These are phyloP conservation scores for Hermaeophaga mercurialis DNA, from an alignment of 2,888 invertebrate genomes.

Conservation along the genomic window DNA sequence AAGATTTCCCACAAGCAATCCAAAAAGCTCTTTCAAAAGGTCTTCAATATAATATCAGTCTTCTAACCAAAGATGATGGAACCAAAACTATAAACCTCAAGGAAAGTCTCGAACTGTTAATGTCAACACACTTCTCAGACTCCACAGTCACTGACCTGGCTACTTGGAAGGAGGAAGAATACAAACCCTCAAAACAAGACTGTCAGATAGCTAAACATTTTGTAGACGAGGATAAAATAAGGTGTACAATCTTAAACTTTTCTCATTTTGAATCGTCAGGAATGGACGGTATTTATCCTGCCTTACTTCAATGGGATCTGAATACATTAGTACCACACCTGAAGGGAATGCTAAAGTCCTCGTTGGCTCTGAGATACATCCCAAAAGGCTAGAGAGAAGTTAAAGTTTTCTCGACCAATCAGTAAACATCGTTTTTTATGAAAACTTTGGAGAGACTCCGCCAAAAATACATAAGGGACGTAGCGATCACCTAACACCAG, in stretches of 20 bases:
- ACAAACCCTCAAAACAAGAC: no score
- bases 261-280: no score
- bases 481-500: not conserved
- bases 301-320: no score
- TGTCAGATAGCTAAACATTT: no score
- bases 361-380: not conserved
- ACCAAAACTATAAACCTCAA: not conserved
- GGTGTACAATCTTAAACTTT: no score
- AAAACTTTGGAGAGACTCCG: conserved; percentile 9
- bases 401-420: conserved; percentile 8
- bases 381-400: not conserved
- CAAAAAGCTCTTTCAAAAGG: conserved; percentile 4
- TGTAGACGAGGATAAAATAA: no score
- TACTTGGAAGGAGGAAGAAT: no score
- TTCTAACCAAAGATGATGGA: conserved; percentile 7
- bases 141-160: not conserved
- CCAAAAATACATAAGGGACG: not conserved
- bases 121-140: conserved; percentile 1
- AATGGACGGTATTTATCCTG: no score
- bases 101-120: not conserved
- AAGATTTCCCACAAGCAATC: not conserved
- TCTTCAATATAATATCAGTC: not conserved
- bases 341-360: no score
- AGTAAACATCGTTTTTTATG: conserved; percentile 4
- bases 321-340: no score